Evolutionary conservation across 2,888 invertebrate genomes (phyloP).

Genomic region (Agonopterix heracliana): DNA sequence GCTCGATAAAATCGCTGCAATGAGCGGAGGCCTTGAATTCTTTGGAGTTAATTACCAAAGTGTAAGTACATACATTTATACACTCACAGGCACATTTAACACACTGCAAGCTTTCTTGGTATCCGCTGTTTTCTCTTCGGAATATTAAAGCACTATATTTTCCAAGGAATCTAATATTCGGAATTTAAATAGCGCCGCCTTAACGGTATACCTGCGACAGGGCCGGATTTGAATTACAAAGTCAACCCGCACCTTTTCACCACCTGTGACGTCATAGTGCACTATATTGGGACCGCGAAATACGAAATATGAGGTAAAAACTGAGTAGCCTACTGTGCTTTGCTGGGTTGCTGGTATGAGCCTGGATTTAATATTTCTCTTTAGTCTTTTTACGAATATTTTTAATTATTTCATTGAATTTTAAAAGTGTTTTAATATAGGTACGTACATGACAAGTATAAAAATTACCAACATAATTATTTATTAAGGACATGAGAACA

Average conservation of each 20-base stretch:
- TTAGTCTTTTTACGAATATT: no score
- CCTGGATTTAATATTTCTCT: constrained; percentile 24
- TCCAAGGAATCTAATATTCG: constrained; percentile 55
- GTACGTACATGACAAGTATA: no score
- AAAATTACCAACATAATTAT: no score
- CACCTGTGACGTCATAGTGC: constrained; percentile 34
- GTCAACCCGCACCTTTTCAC: constrained; percentile 49
- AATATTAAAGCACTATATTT: constrained; percentile 44
- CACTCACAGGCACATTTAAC: neutral
- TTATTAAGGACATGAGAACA: no score
- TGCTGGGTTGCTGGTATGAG: constrained; percentile 25
- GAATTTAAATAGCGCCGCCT: constrained; percentile 60
- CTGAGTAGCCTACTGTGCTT: constrained; percentile 22
- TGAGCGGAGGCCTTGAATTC: neutral
- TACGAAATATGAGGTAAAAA: constrained; percentile 20
- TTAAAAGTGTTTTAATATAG: no score
- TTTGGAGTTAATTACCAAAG: neutral
- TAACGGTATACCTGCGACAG: constrained; percentile 36
- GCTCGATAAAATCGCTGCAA: no score
- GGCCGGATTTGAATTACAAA: constrained; percentile 68
- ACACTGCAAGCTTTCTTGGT: neutral
- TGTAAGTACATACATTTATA: neutral
- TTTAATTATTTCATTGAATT: no score
- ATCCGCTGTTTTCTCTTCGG: constrained; percentile 15
- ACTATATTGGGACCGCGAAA: constrained; percentile 6